Conservation (phyloP, 2,888 invertebrate species). For the Digitonthophagus gazella region DNA sequence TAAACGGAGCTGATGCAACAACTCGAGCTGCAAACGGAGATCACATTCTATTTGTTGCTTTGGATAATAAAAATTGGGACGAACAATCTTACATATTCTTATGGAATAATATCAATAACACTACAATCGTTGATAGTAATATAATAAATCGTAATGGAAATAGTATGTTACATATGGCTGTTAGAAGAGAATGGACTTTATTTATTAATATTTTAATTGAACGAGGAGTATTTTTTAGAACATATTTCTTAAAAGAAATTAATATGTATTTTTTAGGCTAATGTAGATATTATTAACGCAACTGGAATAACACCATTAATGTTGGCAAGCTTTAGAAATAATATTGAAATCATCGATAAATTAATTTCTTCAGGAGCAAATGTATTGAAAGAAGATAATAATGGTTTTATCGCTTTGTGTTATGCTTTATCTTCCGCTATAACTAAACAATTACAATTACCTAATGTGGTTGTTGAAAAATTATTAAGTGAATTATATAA, state of each 20-base stretch:
- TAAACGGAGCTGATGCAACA: slow-evolving; percentile 46
- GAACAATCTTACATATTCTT: slow-evolving; percentile 47
- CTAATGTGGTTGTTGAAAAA: slow-evolving; percentile 40
- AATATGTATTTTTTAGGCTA: slow-evolving; percentile 33
- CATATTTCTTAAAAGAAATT: neutral
- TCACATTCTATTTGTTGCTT: slow-evolving; percentile 45
- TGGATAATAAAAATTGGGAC: slow-evolving; percentile 48
- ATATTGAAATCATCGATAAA: slow-evolving; percentile 40
- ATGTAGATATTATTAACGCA: slow-evolving; percentile 41
- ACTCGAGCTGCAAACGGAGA: slow-evolving; percentile 44
- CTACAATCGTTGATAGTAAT: slow-evolving; percentile 41
- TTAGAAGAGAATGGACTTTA: slow-evolving; percentile 47
- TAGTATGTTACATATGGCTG: slow-evolving; percentile 48
- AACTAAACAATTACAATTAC: slow-evolving; percentile 40
- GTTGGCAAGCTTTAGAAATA: slow-evolving; percentile 47
- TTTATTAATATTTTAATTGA: slow-evolving; percentile 42
- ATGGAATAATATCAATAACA: slow-evolving; percentile 44
- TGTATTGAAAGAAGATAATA: slow-evolving; percentile 43
- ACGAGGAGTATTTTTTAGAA: slow-evolving; percentile 38
- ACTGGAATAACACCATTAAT: slow-evolving; percentile 49
- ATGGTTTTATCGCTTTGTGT: slow-evolving; percentile 47
- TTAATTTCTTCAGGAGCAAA: slow-evolving; percentile 43
- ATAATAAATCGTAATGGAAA: slow-evolving; percentile 46
- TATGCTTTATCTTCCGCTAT: slow-evolving; percentile 44
- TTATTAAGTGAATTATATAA: slow-evolving; percentile 38